Base-by-base conservation (phyloP, 2,888 invertebrate genomes). In the Xanthorhoe designata region DNA sequence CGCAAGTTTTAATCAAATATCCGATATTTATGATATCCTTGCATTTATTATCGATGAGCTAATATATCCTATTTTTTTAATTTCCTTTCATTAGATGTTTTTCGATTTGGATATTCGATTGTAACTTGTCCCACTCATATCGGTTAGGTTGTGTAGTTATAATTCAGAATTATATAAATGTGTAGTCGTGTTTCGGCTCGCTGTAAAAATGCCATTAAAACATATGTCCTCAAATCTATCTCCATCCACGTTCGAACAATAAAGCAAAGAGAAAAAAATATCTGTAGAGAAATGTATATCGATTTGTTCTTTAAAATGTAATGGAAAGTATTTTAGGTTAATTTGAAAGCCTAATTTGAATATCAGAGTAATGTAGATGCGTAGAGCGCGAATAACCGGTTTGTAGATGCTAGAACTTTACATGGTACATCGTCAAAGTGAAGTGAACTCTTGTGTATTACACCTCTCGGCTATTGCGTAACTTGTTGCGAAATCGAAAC, bases 171-270 rank as follows among this genome's bases (percentile, higher is more conserved):
- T 77, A 81, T 84, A 80, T 83, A 82, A 84, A 80, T 83, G 81
- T 83, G 78, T 85, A 86, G 82, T 80, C 82, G 79, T 81, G 73
- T 83, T 81, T 80, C 78, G 80, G 78, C 84, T 83, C 82, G 80
- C 80, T 86, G 84, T 87, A 84, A 86, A 86, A 83, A 68, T 75
- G 82, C 81, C 82, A 83, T 72, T 78, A 73, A 74, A 82, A 79
- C n/a, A 80, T 75, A n/a, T 90, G 91, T 91, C 92, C 91, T 90
- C 80, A 82, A 86, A 85, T 86, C 86, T 88, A 87, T 90, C 79
- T 93, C 92, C 92, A 92, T 93, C 92, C 92, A 92, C 85, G 76
- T 85, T 86, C 77, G 90, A 91, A 93, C 92, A 93, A 93, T 93
- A 92, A 92, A 78, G 75, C 78, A 76, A 67, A 63, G 58, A 57